Evolutionary conservation across 1,140 invertebrate genomes (phyloP), one percentile per base, ranked within the genome.

Genomic region (Zophobas atratus): DNA sequence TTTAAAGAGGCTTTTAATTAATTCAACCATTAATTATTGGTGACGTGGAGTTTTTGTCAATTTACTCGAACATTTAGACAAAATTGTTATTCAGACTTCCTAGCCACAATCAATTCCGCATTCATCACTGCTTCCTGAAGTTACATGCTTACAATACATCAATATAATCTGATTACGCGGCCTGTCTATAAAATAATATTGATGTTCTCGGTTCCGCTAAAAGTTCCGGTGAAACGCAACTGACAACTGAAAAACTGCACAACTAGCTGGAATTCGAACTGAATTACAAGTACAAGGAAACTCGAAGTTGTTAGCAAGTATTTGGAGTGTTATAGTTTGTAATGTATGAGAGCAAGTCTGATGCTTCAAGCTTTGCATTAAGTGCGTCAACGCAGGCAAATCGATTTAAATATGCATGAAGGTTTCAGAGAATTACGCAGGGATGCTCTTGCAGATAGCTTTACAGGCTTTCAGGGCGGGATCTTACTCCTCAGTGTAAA

Each of bases 171-270:
- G 60, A 67, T 67, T 67, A 46, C 60, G 8, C 60, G 3, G 60
- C 38, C 60, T 67, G 60, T 67, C 60, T 67, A 67, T 67, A 67
- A 67, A 67, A 67, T 67, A 67, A 67, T 67, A 67, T 67, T 67
- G 60, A 67, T 67, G 60, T 43, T 8, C 60, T 67, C 20, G 39
- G 32, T 67, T 46, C 39, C 5, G 2, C 1, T 36, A 67, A 67
- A 43, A 67, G 38, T 43, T 67, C n/a, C 60, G 33, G 0, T 5
- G 60, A 32, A 43, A 67, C 20, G 1, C 60, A 8, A n/a, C 39
- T n/a, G 33, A 67, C 49, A 51, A 51, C 49, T 20, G 49, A 51
- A 51, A 51, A 51, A 51, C 6, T 51, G n/a, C 49, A 51, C 4
- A 67, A 20, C 3, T 6, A 63, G 57, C 6, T 6, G 6, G 36